Evolutionary conservation across 2,113 vertebrate species (phyloP), one percentile per base, ranked within the genome.

Genomic region (Pitta sordida): DNA sequence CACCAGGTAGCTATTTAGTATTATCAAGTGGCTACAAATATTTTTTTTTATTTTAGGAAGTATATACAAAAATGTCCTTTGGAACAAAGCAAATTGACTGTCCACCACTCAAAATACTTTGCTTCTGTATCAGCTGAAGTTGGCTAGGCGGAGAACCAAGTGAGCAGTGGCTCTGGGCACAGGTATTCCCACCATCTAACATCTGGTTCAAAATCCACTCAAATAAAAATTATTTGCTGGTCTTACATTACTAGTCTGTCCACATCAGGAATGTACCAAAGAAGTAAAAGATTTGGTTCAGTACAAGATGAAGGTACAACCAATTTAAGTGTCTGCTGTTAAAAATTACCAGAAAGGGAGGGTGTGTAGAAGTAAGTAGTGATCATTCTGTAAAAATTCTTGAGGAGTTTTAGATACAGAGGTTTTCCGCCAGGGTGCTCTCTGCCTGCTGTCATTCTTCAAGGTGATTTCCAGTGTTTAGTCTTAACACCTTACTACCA

Each of bases 281-380:
- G 22, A n/a, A 81, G 39, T 1, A 52, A 34, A 46, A 69, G 2
- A 16, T 10, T 43, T 60, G 1, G 2, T 63, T 67, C 27, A 44
- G 27, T 30, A 59, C 32, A 70, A 53, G 52, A 46, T 41, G 26
- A 92, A 86, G 17, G n/a, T 16, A 10, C n/a, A 62, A 19, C 30
- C 55, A 41, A 53, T 19, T 58, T 2, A 55, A 15, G 29, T 7
- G 4, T 48, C 36, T 70, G n/a, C 26, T 48, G 13, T 37, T 37
- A 53, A 73, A 86, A 55, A 20, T 53, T 65, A 43, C 1, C 5
- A 53, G 43, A 53, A 80, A n/a, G 14, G 26, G 19, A 76, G 76
- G 36, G 11, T 15, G 41, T 1, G 2, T 0, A 1, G 23, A 4
- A 86, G 5, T 6, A 59, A 56, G 19, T 20, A 60, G 19, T 2